phyloP scores from a whole-genome alignment of 2,797 vertebrate genomes.

The Hippoglossus hippoglossus region DNA sequence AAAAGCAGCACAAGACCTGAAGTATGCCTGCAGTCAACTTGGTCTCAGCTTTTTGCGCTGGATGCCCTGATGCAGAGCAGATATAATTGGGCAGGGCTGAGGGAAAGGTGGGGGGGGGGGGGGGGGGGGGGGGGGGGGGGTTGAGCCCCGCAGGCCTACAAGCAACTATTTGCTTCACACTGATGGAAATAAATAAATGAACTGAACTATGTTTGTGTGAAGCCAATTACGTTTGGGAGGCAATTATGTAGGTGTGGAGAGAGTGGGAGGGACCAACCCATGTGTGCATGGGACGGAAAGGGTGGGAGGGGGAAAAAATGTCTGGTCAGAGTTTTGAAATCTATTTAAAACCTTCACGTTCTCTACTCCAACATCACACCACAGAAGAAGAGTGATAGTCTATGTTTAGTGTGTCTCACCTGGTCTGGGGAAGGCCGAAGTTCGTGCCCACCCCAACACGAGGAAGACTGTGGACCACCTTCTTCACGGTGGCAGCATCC shows the following conservation, averaged over 20 bases:
- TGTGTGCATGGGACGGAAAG: conserved; percentile 29
- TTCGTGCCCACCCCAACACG: conserved; percentile 96
- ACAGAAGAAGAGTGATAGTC: neutral
- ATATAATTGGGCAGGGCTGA: conserved; percentile 1
- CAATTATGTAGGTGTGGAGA: conserved; percentile 20
- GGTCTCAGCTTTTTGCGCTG: conserved; percentile 19
- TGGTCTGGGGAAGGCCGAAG: conserved; percentile 96
- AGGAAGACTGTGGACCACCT: conserved; percentile 94
- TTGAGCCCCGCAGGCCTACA: conserved; percentile 65
- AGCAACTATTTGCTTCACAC: conserved; percentile 69
- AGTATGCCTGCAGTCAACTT: conserved; percentile 15
- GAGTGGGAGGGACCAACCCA: conserved; percentile 28
- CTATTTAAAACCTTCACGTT: neutral
- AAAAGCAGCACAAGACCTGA: neutral
- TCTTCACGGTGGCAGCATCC: conserved; percentile 93
- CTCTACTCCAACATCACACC: neutral
- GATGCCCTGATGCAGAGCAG: conserved; percentile 20
- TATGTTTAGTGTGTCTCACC: conserved; percentile 76
- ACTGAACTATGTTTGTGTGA: conserved; percentile 77
- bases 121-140: conserved; percentile 11
- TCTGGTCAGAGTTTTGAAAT: neutral
- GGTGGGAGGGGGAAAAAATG: neutral
- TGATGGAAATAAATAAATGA: conserved; percentile 81
- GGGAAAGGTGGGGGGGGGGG: neutral
- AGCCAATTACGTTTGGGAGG: conserved; percentile 71